Percentiles rank a stretch among this genome's conserved stretches.
Evolutionary conservation across 2,113 vertebrate genomes (phyloP).

Genomic region (Erinaceus europaeus): DNA sequence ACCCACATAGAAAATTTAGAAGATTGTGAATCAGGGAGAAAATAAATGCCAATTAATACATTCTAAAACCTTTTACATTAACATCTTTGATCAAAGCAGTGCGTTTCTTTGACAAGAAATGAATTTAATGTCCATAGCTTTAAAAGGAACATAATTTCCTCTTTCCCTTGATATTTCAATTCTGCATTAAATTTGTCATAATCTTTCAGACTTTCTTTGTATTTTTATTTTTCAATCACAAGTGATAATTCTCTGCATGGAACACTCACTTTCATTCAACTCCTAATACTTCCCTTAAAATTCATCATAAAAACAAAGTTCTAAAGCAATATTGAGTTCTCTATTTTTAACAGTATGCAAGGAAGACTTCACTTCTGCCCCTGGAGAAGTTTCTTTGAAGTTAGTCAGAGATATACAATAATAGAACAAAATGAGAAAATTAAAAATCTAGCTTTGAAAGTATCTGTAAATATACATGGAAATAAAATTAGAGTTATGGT

Average conservation of each 20-base stretch:
- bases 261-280: not conserved
- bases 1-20: not conserved
- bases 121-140: not conserved
- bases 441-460: not conserved
- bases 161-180: slow-evolving; percentile 20
- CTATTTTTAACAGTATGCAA: not conserved
- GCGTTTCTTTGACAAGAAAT: not conserved
- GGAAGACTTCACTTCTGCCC: not conserved
- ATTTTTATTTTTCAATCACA: slow-evolving; percentile 17
- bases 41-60: not conserved
- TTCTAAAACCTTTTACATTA: not conserved
- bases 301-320: not conserved
- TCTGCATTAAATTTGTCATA: slow-evolving; percentile 16
- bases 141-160: not conserved
- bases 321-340: not conserved
- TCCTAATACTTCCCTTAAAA: not conserved
- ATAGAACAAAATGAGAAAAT: not conserved
- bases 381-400: not conserved
- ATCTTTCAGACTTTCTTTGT: not conserved
- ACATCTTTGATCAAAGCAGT: not conserved
- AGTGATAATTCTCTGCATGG: not conserved
- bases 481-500: slow-evolving; percentile 3
- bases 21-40: not conserved
- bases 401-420: not conserved
- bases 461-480: not conserved